Base-by-base conservation (phyloP, 2,113 vertebrate species). In the Bettongia penicillata region DNA sequence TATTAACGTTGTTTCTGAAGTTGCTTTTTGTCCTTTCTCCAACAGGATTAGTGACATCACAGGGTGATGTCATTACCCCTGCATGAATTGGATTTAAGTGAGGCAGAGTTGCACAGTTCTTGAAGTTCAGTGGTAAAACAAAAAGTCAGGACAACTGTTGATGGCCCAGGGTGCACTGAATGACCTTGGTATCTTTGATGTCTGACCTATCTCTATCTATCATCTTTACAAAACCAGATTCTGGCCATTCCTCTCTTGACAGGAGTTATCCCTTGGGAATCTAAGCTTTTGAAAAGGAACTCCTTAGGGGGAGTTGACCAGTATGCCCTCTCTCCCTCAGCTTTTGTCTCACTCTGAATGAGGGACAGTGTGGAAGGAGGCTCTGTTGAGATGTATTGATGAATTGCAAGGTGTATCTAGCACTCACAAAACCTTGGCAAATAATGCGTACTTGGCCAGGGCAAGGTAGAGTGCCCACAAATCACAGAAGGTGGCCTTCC, bases 401-500 rank as follows among this genome's bases (percentile, higher is more conserved):
- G 98, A 98, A 98, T 98, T 98, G 97, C 96, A 98, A 98, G 98
- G 98, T 98, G 98, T 1, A 95, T 94, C 97, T 96, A 97, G 94
- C 96, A 96, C 94, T 97, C 96, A 98, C 97, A 98, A 98, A 98
- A 97, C 95, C 89, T 93, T 0, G 5, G 93, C 92, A 97, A 98
- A 98, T 97, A 97, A 97, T 94, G 95, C 91, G 96, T 93, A 5
- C 94, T 93, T 97, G 96, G 94, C 52, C 68, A 84, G 37, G n/a
- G 16, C 37, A n/a, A 16, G n/a, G 68, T 77, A 77, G 37, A 37
- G 68, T 77, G 68, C 6, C 68, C 31, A 68, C 61, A n/a, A 68
- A 37, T 68, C 7, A 43, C n/a, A 84, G 37, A 84, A 0, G 31
- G 31, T n/a, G 37, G 16, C 37, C 37, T n/a, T 4, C 37, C 68